Evolutionary conservation across 2,113 vertebrate species (phyloP), one percentile per base, ranked within the genome.

Genomic region (Oxyruncus cristatus): DNA sequence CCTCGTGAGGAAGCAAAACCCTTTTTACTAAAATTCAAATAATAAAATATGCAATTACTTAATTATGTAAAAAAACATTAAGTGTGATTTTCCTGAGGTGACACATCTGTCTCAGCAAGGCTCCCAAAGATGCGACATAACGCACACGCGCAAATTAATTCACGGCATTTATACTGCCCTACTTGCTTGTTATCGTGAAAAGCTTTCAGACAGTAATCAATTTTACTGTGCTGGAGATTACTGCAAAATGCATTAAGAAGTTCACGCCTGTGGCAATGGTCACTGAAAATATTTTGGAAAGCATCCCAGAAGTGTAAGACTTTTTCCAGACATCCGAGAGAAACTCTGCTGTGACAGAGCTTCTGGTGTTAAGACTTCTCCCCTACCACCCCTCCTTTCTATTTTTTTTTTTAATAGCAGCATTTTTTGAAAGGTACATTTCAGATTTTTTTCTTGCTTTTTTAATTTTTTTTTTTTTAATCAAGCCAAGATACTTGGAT

Each of bases 181-280:
- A 73, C 74, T 95, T 79, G 87, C 88, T 93, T 95, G 91, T 85
- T 97, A 92, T 96, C 97, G 97, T 95, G 85, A 95, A 97, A 96
- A 95, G 91, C 95, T 97, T 97, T 97, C 97, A 98, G 98, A 97
- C 97, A 94, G 97, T 81, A 95, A 98, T 98, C 97, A 96, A 47
- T 97, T 97, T 96, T 90, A 94, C 92, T 86, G 93, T 56, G 79
- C 61, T 81, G 59, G 93, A 95, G 93, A 90, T 95, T 96, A 97
- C 98, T 98, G 98, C 97, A 97, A 98, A 98, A 98, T 42, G 67
- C 98, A 98, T 98, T 98, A 98, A 97, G 96, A 93, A 97, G 97
- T 97, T 98, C 97, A 97, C 95, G 96, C 97, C 97, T 97, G 97
- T 97, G 97, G 98, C 92, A 94, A 87, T 82, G 97, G 97, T 96